Evolutionary conservation across 2,113 vertebrate genomes (phyloP).

Genomic region (Orthonyx spaldingii): DNA sequence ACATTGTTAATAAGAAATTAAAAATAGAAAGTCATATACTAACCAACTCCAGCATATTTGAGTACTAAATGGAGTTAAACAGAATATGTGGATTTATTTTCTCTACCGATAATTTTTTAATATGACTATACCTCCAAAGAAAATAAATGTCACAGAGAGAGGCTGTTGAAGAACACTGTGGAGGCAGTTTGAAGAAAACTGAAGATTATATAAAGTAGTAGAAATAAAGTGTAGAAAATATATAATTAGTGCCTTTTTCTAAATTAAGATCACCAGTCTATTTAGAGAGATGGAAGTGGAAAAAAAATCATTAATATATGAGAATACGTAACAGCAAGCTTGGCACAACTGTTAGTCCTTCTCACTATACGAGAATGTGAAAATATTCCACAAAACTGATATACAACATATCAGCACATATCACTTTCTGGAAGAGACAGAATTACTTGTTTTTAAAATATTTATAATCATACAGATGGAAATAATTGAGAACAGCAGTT

Average conservation of each 20-base stretch:
- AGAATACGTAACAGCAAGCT: not conserved
- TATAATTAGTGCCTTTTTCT: not conserved
- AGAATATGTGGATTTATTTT: not conserved
- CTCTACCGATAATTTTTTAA: not conserved
- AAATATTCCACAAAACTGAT: slow-evolving; percentile 51
- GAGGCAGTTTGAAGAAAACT: not conserved
- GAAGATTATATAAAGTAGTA: not conserved
- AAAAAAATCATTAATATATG: slow-evolving; percentile 4
- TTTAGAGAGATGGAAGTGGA: not conserved
- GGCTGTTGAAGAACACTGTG: not conserved
- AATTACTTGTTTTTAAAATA: slow-evolving; percentile 51
- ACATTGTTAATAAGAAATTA: not conserved
- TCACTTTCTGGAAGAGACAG: slow-evolving; percentile 7
- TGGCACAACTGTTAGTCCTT: slow-evolving; percentile 43
- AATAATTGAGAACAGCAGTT: slow-evolving; percentile 39
- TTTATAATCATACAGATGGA: slow-evolving; percentile 42
- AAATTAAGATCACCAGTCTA: not conserved
- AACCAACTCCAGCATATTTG: not conserved
- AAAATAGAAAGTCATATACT: not conserved
- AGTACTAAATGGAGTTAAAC: not conserved
- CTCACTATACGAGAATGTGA: slow-evolving; percentile 24
- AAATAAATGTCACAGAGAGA: not conserved
- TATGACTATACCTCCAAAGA: not conserved
- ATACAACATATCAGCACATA: slow-evolving; percentile 47
- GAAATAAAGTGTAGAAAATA: not conserved